Evolutionary conservation across 2,888 invertebrate species (phyloP).

Genomic region (Eupithecia abbreviata): DNA sequence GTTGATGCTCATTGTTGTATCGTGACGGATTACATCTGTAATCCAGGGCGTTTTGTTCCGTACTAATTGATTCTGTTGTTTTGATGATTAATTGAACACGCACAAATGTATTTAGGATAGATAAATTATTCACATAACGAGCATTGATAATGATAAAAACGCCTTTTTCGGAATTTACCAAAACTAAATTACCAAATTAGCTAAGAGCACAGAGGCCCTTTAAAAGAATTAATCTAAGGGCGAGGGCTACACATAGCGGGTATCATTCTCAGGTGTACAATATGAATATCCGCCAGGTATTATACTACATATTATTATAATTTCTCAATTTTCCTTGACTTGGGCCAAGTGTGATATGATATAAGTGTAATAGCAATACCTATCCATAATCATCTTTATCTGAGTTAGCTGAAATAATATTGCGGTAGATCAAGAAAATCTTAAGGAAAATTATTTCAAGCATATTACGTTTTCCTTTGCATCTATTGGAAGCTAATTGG

Average conservation of each 20-base stretch:
- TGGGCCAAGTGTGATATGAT: too few species aligned
- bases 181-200: too few species aligned
- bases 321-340: too few species aligned
- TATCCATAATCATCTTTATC: background rate
- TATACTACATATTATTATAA: too few species aligned
- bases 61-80: constrained; percentile 33
- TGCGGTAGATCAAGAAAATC: background rate
- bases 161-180: constrained; percentile 1
- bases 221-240: too few species aligned
- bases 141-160: background rate
- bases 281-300: too few species aligned
- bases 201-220: too few species aligned
- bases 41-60: constrained; percentile 21
- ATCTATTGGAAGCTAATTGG: background rate
- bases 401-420: constrained; percentile 11
- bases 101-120: constrained; percentile 16
- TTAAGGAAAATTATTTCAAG: constrained; percentile 5
- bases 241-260: too few species aligned
- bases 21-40: constrained; percentile 30
- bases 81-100: constrained; percentile 29
- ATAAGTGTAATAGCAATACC: background rate
- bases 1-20: constrained; percentile 8
- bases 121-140: background rate
- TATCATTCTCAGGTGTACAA: too few species aligned
- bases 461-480: background rate